Evolutionary conservation across 1,140 invertebrate genomes (phyloP), one percentile per base, ranked within the genome.

Genomic region (Anastrepha obliqua): DNA sequence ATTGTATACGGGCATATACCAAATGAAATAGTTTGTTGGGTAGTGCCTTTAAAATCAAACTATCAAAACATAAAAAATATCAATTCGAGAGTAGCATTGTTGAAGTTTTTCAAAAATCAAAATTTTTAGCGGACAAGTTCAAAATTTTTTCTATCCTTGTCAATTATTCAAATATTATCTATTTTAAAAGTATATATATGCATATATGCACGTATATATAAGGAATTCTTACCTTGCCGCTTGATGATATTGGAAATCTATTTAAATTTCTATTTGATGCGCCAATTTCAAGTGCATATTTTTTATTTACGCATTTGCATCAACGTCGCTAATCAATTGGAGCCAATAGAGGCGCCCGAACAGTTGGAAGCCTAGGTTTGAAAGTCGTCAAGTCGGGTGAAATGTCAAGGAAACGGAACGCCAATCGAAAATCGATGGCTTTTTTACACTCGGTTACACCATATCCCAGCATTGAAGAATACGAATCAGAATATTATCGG

Each of bases 171-270:
- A 59, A 59, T 42, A 70, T n/a, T 87, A 85, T 87, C 17, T 87
- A 60, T 81, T 60, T 87, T 87, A 85, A 81, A 86, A 86, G 47
- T 81, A 58, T 74, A 67, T 81, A 62, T 62, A 20, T 81, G 29
- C 11, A 29, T 81, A 81, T 55, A 55, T 81, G 7, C 11, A 29
- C 55, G 55, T 55, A 55, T 81, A 13, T 81, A 81, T 81, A 81
- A 11, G 20, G 42, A 64, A 62, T 62, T 20, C 17, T 55, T 86
- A 86, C 67, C 44, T 58, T 62, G 11, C 39, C 15, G 44, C 58
- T 89, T 89, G 85, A 90, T 91, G 89, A 90, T 90, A 87, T 88
- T 88, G 44, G 89, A 90, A 87, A 74, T 92, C 17, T 88, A 87
- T 65, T 67, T 91, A 65, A 89, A 89, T 81, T 90, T 90, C 59